phyloP scores from a whole-genome alignment of 2,888 invertebrate genomes.

The Napeogenes sylphis region DNA sequence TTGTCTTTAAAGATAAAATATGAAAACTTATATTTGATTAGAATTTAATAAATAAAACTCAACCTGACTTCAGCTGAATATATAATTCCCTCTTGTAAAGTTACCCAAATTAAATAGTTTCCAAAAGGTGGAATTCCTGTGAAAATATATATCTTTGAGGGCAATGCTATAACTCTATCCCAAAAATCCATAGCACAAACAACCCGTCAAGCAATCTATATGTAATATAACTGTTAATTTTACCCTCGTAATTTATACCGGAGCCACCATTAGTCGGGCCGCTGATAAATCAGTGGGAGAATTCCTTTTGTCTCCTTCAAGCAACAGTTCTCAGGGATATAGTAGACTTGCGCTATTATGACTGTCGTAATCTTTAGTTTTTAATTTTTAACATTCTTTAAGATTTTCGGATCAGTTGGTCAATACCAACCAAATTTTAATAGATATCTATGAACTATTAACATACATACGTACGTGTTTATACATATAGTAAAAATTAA shows the following conservation, averaged over 20 bases:
- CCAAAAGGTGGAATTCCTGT: neutral
- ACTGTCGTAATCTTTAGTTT: conserved; percentile 1
- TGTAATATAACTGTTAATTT: conserved; percentile 52
- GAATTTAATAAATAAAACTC: too few relatives aligned
- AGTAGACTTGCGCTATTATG: conserved; percentile 36
- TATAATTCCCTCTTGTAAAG: too few relatives aligned
- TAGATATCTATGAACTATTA: too few relatives aligned
- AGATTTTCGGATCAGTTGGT: too few relatives aligned
- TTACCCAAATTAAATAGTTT: neutral
- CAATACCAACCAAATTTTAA: too few relatives aligned
- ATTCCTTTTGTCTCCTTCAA: conserved; percentile 55
- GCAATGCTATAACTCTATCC: conserved; percentile 2
- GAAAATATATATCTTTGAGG: conserved; percentile 1
- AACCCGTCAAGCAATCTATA: conserved; percentile 7
- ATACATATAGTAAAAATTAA: too few relatives aligned
- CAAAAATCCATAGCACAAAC: conserved; percentile 2
- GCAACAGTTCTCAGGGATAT: conserved; percentile 41
- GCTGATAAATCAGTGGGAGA: conserved; percentile 57
- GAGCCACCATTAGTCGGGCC: conserved; percentile 49
- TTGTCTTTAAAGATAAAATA: too few relatives aligned
- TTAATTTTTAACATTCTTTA: too few relatives aligned
- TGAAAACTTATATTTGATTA: too few relatives aligned
- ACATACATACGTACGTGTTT: too few relatives aligned
- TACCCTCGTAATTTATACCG: conserved; percentile 56
- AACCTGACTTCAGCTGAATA: too few relatives aligned